Evolutionary conservation across 2,888 invertebrate genomes (phyloP).

Genomic region (Sesia apiformis): DNA sequence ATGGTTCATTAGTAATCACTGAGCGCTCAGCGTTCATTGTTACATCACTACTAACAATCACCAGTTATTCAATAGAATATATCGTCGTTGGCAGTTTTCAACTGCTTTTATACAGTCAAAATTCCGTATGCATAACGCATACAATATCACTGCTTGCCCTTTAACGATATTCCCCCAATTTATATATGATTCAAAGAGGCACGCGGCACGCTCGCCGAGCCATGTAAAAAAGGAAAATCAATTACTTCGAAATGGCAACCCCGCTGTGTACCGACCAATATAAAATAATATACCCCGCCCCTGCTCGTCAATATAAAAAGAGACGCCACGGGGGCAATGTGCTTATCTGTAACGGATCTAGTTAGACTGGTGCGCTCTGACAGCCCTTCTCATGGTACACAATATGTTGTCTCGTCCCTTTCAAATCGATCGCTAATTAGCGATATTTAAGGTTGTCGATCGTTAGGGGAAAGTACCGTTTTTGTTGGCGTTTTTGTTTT

Average conservation of each 20-base stretch:
- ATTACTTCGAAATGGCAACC: conserved; percentile 63
- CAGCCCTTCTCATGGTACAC: conserved; percentile 40
- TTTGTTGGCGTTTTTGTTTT: background rate
- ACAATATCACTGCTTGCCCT: background rate
- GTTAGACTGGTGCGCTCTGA: conserved; percentile 17
- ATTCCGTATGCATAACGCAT: background rate
- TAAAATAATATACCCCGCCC: conserved; percentile 24
- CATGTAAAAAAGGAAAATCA: conserved; percentile 67
- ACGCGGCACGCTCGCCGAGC: conserved; percentile 46
- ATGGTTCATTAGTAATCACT: no score
- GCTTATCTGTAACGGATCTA: conserved; percentile 15
- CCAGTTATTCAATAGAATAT: background rate
- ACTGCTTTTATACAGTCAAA: background rate
- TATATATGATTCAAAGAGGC: conserved; percentile 29
- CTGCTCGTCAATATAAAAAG: background rate
- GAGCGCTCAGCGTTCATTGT: no score
- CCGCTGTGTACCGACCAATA: conserved; percentile 26
- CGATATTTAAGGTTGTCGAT: conserved; percentile 14
- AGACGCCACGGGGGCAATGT: conserved; percentile 12
- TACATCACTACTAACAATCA: no score
- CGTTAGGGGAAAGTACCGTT: background rate
- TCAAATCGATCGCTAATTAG: conserved; percentile 55
- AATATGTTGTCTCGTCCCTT: conserved; percentile 50
- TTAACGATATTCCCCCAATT: conserved; percentile 11
- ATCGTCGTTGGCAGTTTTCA: background rate